Conservation (phyloP, 2,797 vertebrate species). For the Mionectes olivaceus region DNA sequence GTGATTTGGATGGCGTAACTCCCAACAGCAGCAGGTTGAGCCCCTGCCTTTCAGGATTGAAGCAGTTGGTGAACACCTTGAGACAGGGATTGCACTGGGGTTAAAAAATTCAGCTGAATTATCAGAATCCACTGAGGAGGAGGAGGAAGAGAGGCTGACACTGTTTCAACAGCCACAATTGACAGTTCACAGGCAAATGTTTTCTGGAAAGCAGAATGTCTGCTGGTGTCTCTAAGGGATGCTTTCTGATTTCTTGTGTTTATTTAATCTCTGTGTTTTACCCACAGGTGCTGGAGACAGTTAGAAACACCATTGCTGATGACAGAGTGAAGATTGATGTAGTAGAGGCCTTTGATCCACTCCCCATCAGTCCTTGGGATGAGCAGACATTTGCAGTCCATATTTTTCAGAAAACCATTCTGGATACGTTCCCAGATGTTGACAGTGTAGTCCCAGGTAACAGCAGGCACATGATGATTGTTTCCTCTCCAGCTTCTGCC, state of each 20-base stretch:
- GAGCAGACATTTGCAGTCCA: slow-evolving; percentile 87
- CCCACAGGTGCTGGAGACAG: slow-evolving; percentile 84
- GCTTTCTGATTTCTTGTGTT: background rate
- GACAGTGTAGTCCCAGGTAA: slow-evolving; percentile 87
- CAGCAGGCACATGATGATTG: slow-evolving; percentile 28
- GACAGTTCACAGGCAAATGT: background rate
- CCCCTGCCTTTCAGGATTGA: background rate
- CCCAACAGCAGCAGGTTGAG: background rate
- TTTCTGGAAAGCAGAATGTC: background rate
- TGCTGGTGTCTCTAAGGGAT: background rate
- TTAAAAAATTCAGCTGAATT: background rate
- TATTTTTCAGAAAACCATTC: slow-evolving; percentile 87
- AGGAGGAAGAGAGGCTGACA: background rate
- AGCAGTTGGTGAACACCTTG: background rate
- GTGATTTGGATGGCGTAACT: background rate
- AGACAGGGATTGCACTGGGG: background rate
- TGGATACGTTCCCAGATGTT: slow-evolving; percentile 87
- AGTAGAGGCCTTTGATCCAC: slow-evolving; percentile 85
- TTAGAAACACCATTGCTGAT: slow-evolving; percentile 84
- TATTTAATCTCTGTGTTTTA: background rate
- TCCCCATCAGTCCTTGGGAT: slow-evolving; percentile 87
- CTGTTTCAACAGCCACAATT: background rate
- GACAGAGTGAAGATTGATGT: slow-evolving; percentile 87
- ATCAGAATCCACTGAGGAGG: background rate
- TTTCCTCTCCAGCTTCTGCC: slow-evolving; percentile 56